phyloP scores from a whole-genome alignment of 2,797 vertebrate species.

The Chaunax sp. region DNA sequence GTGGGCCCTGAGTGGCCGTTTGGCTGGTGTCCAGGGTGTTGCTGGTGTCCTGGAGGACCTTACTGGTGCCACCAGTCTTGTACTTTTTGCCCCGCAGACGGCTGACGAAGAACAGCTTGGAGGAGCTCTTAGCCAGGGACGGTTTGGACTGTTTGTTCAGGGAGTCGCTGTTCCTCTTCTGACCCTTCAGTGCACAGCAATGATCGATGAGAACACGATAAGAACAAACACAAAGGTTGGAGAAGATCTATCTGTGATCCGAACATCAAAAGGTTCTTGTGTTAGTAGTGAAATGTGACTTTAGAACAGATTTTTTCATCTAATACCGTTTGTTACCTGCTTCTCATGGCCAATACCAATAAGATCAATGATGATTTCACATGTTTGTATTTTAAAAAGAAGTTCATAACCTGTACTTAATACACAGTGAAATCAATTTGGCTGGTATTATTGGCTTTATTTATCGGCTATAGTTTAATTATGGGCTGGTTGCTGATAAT shows the following conservation, averaged over 20 bases:
- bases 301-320: no score
- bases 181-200: conserved; percentile 82
- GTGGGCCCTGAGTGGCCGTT: conserved; percentile 69
- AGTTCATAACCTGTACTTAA: no score
- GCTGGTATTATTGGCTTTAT: no score
- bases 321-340: no score
- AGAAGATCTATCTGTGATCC: background rate
- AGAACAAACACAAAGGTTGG: background rate
- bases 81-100: conserved; percentile 94
- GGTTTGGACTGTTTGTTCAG: conserved; percentile 92
- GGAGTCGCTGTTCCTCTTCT: conserved; percentile 94
- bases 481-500: no score
- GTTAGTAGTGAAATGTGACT: background rate
- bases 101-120: conserved; percentile 96
- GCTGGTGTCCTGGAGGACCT: conserved; percentile 94
- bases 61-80: conserved; percentile 86
- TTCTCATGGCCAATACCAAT: no score
- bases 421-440: no score
- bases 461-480: no score
- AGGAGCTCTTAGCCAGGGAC: conserved; percentile 88
- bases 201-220: background rate
- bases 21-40: conserved; percentile 87
- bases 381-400: no score
- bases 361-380: no score
- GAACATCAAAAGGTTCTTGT: background rate